Base-by-base conservation (phyloP, 1,140 invertebrate species). In the Stegodyphus dumicola region DNA sequence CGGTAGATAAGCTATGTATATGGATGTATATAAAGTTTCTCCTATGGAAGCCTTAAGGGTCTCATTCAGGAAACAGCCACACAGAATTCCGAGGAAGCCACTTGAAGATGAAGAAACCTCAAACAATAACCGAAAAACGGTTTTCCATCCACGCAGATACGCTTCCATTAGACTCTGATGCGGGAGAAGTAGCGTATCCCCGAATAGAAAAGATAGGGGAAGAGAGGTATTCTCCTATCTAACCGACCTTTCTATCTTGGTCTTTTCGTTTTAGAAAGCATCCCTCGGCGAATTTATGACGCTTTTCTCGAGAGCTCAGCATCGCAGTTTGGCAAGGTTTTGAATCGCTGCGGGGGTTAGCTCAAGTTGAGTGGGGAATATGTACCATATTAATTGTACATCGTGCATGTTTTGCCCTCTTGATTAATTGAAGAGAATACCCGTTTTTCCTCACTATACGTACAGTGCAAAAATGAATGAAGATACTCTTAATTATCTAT, bases 81-180 rank as follows among this genome's bases (percentile, higher is more conserved):
- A 33, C 33, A 33, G 33, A 33, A 33, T 33, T 33, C 33, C 33
- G 33, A 33, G 3, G 33, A 33, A 33, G 33, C 33, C 33, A 33
- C 33, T 33, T 33, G 33, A 33, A 33, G 33, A 33, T 33, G 33
- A 33, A 33, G 33, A 75, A 75, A 53, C 17, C 73, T 75, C 73
- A 75, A 75, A 75, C 73, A 75, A 75, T 75, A 75, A 75, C 73
- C 73, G 73, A 49, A 49, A 51, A 73, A 73, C 49, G 49, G 53
- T 73, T 73, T 52, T 49, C 70, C 70, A 73, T 33, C 33, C 33
- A 33, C 33, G 70, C 73, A 75, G 73, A 75, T 75, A 75, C n/a
- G 54, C 18, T 33, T 75, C 73, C 73, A 75, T 75, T 75, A 75
- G 17, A 54, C 33, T 54, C 33, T 1, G 33, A 33, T 33, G 33